These are phyloP conservation scores for Nettapus auritus DNA, from an alignment of 2,113 vertebrate species.

Conservation along the genomic window DNA sequence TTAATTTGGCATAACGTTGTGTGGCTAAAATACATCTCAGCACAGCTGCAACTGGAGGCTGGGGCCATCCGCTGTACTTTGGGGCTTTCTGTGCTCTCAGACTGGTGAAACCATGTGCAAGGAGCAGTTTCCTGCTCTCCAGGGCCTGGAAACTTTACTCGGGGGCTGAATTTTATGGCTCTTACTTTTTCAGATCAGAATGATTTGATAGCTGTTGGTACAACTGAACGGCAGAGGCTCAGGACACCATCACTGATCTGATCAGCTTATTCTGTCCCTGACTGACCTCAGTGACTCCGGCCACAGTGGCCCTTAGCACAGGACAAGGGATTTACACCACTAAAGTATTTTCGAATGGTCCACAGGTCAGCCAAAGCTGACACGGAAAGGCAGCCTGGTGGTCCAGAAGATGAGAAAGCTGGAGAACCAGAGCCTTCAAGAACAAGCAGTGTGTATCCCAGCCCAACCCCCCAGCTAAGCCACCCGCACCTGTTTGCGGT, in stretches of 20 bases:
- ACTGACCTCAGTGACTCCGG: background rate
- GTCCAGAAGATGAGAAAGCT: background rate
- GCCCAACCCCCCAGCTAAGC: background rate
- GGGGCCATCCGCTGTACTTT: background rate
- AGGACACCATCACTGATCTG: background rate
- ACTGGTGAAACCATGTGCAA: background rate
- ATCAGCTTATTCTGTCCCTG: conserved; percentile 37
- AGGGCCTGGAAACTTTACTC: background rate
- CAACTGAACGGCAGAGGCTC: background rate
- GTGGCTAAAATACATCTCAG: background rate
- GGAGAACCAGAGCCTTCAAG: background rate
- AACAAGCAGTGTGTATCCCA: background rate
- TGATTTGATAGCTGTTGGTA: background rate
- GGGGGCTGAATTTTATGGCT: background rate
- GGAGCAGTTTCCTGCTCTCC: background rate
- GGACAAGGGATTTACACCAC: background rate
- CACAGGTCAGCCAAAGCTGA: background rate
- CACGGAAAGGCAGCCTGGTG: background rate
- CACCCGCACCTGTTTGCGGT: background rate
- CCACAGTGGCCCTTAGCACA: background rate
- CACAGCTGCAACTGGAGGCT: background rate
- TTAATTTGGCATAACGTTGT: background rate
- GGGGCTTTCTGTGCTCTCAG: background rate
- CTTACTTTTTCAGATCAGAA: background rate
- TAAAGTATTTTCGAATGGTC: background rate